Conservation (phyloP, 2,113 vertebrate genomes). For the Phodopus roborovskii region DNA sequence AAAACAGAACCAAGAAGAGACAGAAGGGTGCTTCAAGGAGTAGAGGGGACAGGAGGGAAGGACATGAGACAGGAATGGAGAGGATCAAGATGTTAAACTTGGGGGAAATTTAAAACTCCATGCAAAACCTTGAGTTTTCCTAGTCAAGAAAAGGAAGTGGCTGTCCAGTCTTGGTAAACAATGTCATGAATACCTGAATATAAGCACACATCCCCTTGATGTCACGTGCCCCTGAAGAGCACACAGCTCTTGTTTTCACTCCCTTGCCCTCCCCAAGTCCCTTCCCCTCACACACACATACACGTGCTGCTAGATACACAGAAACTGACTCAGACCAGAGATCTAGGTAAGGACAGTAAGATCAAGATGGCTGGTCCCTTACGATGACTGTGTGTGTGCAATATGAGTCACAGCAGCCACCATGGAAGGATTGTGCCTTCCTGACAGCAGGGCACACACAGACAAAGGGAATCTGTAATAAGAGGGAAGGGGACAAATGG, state of each 20-base stretch:
- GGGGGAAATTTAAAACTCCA: background rate
- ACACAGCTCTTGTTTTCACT: rapidly evolving
- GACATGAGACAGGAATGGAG: too few relatives aligned
- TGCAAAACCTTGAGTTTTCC: background rate
- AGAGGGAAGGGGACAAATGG: rapidly evolving
- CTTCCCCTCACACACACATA: background rate
- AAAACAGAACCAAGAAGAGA: background rate
- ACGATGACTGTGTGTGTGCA: background rate
- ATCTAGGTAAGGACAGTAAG: background rate
- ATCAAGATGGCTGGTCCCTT: rapidly evolving
- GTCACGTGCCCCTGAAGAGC: background rate
- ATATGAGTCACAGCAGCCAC: background rate
- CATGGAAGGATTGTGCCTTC: background rate
- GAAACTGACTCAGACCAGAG: background rate
- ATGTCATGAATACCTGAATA: rapidly evolving
- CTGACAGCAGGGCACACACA: background rate
- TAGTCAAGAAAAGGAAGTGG: background rate
- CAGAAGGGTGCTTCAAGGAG: background rate
- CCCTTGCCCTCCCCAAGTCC: rapidly evolving
- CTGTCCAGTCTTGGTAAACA: background rate
- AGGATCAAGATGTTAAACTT: background rate
- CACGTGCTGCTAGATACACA: background rate
- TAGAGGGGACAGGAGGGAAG: rapidly evolving
- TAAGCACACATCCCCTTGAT: too few relatives aligned
- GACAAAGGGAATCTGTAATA: background rate